Base-by-base conservation (phyloP, 2,888 invertebrate species). In the Trissoscelio sp. region DNA sequence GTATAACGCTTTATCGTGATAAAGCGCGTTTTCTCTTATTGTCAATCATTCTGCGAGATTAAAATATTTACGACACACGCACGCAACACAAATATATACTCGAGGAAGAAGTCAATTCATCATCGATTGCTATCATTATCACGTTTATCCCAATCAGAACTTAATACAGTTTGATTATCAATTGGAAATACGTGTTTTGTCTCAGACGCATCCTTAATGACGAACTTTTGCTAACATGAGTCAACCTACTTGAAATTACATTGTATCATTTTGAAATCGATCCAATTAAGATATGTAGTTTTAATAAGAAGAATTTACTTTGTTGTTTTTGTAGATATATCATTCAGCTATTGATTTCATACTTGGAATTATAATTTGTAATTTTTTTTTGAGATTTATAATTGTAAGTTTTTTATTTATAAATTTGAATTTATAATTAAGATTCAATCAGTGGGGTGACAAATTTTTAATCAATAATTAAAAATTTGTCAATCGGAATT, bases 11-110 rank as follows among this genome's bases (percentile, higher is more conserved):
- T 37, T 31, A 37, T 72, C 60, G 24, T 12, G 70, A 70, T 70
- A 57, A 46, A 58, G 57, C 57, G 18, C 46, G 48, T 55, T 48
- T 70, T 48, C 57, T 60, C 39, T 39, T 57, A 60, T 72, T 72
- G 58, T 60, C 69, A 44, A 31, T 69, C 57, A 57, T 57, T 34
- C 20, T 20, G 55, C 55, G 18, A 24, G 34, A 66, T 66, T 66
- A 48, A 66, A 66, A 67, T 67, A 67, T 42, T 67, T 67, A 42
- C 34, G 46, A 28, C 55, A n/a, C 7, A 24, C 42, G 24, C 60
- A 24, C 20, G 12, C 11, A 18, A 6, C 6, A 12, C 3, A 18
- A 18, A 9, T 31, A 31, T 31, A 31, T 31, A 6, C 4, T 2
- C 51, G 14, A n/a, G 11, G 22, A 37, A 16, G 3, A 44, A 16